Base-by-base conservation (phyloP, 2,888 invertebrate species). In the Autographa pulchrina region DNA sequence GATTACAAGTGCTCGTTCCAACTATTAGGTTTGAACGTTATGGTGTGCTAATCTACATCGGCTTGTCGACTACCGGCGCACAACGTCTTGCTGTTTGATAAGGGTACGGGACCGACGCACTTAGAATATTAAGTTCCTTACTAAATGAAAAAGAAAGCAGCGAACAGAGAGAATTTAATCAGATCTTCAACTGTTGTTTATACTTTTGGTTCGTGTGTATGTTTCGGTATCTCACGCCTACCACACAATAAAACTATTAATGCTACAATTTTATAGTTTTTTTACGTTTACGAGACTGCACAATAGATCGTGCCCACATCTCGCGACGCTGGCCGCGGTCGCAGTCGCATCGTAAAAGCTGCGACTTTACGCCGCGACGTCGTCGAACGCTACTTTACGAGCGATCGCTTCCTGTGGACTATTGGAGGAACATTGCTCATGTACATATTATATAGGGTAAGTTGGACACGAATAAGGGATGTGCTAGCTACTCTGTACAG, bases 341-440 rank as follows among this genome's bases (percentile, higher is more conserved):
- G 82, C 81, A 82, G 79, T 78, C 74, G 76, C 79, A 77, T 86
- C 86, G 83, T 88, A 84, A 88, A 85, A 82, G 84, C 85, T 70
- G 80, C 83, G 83, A 81, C 81, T 83, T 81, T 77, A 75, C 78
- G 81, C 78, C 75, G 76, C 75, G 62, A 61, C 74, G 78, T 82
- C 81, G 83, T 84, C 88, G 84, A 86, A 87, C 83, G 82, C 83
- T 84, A 83, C 84, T 90, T 90, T 89, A 90, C 88, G 89, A 90
- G 56, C 85, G 83, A 85, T 89, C 85, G 88, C 88, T 89, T 90
- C 90, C 90, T 90, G 90, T 84, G 83, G 71, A 66, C 76, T 68
- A 85, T 83, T 78, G n/a, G n/a, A 78, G 78, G 80, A 86, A 85
- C 84, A 87, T 84, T 81, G 76, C 84, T 68, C 62, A 58, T 69